A percentile compares a stretch with the other conserved stretches of the same genome.
These are phyloP conservation scores for Taxidea taxus DNA, from an alignment of 2,113 vertebrate genomes.

Conservation along the genomic window DNA sequence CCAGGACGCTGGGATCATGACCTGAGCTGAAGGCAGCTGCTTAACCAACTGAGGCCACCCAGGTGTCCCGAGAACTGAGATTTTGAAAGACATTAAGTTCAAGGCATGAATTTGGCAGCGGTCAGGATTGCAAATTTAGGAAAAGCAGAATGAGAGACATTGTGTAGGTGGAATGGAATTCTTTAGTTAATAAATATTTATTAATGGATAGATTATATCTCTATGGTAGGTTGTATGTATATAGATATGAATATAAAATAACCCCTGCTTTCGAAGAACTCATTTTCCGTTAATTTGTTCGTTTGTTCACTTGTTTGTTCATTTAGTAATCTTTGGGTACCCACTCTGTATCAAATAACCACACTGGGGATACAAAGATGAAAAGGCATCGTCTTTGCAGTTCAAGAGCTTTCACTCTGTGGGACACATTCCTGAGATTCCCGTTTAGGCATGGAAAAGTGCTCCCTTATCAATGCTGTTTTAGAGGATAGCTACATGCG, in stretches of 20 bases:
- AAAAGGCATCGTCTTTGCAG: neutral
- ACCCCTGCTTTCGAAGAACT: neutral
- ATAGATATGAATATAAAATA: neutral
- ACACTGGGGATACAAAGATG: neutral
- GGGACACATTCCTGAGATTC: neutral
- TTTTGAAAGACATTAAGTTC: neutral
- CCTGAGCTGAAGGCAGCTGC: too few species aligned
- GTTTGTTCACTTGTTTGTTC: neutral
- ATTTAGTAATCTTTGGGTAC: neutral
- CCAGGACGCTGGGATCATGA: too few species aligned
- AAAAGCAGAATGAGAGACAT: neutral
- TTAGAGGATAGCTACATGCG: neutral
- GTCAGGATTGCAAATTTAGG: neutral
- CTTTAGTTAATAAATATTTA: conserved; percentile 12
- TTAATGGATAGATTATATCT: neutral
- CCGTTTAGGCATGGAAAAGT: neutral
- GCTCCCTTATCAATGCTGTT: neutral
- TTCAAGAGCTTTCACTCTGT: neutral
- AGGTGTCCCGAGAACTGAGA: neutral
- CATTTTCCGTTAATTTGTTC: neutral
- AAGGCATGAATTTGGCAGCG: neutral
- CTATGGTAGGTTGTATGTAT: neutral
- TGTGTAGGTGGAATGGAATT: neutral
- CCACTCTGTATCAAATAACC: neutral
- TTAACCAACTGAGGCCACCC: too few species aligned